phyloP scores from a whole-genome alignment of 2,888 invertebrate species.

The Callosobruchus maculatus region DNA sequence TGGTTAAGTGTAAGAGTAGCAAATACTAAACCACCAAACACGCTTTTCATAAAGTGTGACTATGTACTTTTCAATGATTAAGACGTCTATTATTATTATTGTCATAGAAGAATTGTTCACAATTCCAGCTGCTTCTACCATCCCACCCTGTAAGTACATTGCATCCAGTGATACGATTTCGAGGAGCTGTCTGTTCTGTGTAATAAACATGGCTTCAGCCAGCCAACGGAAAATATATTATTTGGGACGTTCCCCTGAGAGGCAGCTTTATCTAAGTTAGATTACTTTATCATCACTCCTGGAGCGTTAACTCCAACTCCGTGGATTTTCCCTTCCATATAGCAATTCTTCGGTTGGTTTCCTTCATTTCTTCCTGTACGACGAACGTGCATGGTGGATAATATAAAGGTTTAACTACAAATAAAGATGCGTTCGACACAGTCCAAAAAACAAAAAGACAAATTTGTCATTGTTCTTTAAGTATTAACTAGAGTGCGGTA shows the following conservation, averaged over 20 bases:
- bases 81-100: too few relatives aligned
- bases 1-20: too few relatives aligned
- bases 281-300: slow-evolving; percentile 35
- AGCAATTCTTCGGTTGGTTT: slow-evolving; percentile 38
- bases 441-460: too few relatives aligned
- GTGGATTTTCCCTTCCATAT: slow-evolving; percentile 38
- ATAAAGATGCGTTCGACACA: not conserved
- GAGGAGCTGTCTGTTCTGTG: not conserved
- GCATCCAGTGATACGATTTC: not conserved
- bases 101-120: too few relatives aligned
- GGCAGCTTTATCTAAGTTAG: slow-evolving; percentile 11
- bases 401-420: not conserved
- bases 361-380: slow-evolving; percentile 27
- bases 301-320: slow-evolving; percentile 28
- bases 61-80: too few relatives aligned
- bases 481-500: too few relatives aligned
- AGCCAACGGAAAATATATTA: not conserved
- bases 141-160: not conserved
- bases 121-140: too few relatives aligned
- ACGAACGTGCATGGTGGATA: not conserved
- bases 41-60: too few relatives aligned
- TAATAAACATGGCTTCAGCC: not conserved
- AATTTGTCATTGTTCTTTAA: too few relatives aligned
- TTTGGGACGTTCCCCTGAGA: not conserved
- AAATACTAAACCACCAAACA: too few relatives aligned